These are phyloP conservation scores for Petrophora chlorosata DNA, from an alignment of 2,888 invertebrate genomes.

Conservation along the genomic window DNA sequence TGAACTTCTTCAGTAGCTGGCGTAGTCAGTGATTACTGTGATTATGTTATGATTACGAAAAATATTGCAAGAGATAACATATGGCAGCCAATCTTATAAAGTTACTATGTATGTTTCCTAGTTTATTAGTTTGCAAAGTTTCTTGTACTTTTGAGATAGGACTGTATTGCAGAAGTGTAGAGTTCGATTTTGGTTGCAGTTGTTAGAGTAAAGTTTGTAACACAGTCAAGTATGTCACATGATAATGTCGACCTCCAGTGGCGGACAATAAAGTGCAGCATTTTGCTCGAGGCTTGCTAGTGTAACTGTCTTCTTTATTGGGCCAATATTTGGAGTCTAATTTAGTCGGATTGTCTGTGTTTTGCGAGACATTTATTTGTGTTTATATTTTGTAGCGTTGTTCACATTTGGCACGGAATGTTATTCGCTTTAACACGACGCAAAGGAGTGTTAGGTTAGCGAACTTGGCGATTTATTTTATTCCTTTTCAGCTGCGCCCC, in stretches of 20 bases:
- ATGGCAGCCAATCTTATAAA: conserved; percentile 21
- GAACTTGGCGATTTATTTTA: too few species aligned
- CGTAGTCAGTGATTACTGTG: too few species aligned
- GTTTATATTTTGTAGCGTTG: conserved; percentile 6
- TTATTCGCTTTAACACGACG: too few species aligned
- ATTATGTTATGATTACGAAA: conserved; percentile 34
- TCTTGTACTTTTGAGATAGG: neutral
- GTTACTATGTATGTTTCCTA: conserved; percentile 19
- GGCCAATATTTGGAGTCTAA: conserved; percentile 21
- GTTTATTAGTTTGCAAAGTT: neutral
- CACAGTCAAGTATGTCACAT: conserved; percentile 26
- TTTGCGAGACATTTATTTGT: conserved; percentile 13
- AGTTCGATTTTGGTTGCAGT: neutral
- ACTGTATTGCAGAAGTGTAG: neutral
- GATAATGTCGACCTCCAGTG: conserved; percentile 35
- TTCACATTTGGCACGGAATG: conserved; percentile 1
- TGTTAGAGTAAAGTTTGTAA: conserved; percentile 17
- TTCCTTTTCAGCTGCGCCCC: too few species aligned
- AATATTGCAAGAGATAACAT: conserved; percentile 28
- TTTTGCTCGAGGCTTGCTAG: conserved; percentile 31
- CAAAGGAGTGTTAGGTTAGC: too few species aligned
- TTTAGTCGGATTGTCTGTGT: conserved; percentile 15
- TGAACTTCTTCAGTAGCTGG: too few species aligned
- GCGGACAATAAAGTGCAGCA: conserved; percentile 38
- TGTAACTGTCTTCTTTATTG: conserved; percentile 15